phyloP scores from a whole-genome alignment of 2,113 vertebrate genomes.

The Cichladusa arquata region DNA sequence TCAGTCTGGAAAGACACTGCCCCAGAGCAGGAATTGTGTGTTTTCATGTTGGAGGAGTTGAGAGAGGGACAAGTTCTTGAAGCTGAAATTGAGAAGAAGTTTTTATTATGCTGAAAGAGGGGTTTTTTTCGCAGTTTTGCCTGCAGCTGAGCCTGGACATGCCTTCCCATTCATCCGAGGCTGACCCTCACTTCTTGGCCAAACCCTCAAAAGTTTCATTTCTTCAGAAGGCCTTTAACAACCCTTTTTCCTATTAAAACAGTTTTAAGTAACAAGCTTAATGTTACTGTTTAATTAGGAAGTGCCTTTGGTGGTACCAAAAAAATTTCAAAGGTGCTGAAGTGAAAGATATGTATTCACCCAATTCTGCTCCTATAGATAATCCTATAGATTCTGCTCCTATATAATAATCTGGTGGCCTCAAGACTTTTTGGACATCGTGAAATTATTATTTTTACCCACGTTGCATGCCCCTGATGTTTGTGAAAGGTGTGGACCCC shows the following conservation, averaged over 20 bases:
- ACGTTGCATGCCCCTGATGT: fast-evolving
- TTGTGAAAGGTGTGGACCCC: neutral
- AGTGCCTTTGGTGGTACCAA: neutral
- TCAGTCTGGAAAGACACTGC: neutral
- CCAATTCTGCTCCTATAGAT: neutral
- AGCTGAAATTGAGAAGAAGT: neutral
- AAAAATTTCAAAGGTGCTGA: neutral
- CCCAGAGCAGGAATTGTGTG: neutral
- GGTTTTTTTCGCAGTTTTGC: neutral
- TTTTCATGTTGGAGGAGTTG: neutral
- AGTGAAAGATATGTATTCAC: neutral
- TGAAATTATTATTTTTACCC: neutral
- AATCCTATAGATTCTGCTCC: no score
- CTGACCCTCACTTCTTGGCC: neutral
- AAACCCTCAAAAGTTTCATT: neutral
- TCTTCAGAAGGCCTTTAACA: neutral
- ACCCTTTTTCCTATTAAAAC: neutral
- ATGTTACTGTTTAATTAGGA: neutral
- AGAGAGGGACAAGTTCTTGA: neutral
- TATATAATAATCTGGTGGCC: neutral
- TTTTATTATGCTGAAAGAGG: neutral
- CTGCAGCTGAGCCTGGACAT: neutral
- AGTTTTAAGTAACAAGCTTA: neutral
- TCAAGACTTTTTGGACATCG: neutral
- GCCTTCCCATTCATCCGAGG: neutral